Conservation (phyloP, 2,797 vertebrate species). For the Lophura swinhoii region DNA sequence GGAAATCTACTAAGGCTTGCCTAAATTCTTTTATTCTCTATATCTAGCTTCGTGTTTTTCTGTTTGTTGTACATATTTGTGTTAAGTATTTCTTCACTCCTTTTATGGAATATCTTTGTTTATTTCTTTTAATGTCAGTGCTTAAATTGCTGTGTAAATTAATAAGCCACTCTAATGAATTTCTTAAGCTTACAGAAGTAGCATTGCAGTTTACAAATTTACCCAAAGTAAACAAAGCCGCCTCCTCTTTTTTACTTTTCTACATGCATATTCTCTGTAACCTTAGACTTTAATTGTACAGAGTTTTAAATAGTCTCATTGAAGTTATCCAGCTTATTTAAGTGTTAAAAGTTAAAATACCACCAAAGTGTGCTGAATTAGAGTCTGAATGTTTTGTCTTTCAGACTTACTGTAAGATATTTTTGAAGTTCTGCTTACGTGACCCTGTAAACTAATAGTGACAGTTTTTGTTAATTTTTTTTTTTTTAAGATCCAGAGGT, state of each 20-base stretch:
- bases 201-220: background rate
- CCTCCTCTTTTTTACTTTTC: background rate
- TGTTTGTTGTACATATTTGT: background rate
- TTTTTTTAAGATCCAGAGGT: background rate
- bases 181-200: background rate
- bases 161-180: background rate
- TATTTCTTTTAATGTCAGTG: background rate
- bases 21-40: background rate
- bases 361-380: background rate
- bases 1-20: background rate
- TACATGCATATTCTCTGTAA: background rate
- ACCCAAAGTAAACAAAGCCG: background rate
- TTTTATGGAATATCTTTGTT: background rate
- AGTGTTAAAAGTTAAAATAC: background rate
- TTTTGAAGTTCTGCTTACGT: background rate
- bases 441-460: background rate
- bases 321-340: background rate
- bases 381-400: background rate
- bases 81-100: background rate
- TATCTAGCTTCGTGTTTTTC: background rate
- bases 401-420: background rate
- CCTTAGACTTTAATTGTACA: background rate
- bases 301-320: background rate
- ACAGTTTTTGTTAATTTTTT: background rate
- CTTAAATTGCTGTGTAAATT: background rate